Evolutionary conservation across 2,797 vertebrate genomes (phyloP).

Genomic region (Macropodus opercularis): DNA sequence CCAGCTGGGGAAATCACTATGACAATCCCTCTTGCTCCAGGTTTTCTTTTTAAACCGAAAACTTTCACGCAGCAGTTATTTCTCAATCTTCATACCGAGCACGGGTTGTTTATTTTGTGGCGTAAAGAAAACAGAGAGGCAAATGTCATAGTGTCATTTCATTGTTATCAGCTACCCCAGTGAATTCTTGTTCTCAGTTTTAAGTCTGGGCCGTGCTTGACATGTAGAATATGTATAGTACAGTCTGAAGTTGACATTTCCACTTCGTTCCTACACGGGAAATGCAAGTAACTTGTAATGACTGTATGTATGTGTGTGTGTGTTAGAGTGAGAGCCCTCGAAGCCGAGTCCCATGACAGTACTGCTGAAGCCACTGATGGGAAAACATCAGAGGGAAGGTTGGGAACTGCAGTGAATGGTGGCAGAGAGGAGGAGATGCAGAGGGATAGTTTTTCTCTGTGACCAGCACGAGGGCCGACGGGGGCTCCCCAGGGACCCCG

Average conservation of each 20-base stretch:
- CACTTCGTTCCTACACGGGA: slow-evolving; percentile 8
- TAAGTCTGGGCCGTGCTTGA: slow-evolving; percentile 11
- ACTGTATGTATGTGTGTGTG: neutral
- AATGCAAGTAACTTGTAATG: slow-evolving; percentile 22
- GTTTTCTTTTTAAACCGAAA: slow-evolving; percentile 43
- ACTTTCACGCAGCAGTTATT: slow-evolving; percentile 29
- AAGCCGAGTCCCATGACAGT: slow-evolving; percentile 18
- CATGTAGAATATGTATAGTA: neutral
- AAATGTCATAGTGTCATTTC: slow-evolving; percentile 12
- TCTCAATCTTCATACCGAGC: slow-evolving; percentile 12
- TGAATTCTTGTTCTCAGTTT: slow-evolving; percentile 29
- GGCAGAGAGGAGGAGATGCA: slow-evolving; percentile 20
- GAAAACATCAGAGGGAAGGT: slow-evolving; percentile 40
- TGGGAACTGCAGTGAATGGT: slow-evolving; percentile 25
- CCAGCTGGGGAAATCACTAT: slow-evolving; percentile 52
- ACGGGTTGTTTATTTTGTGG: slow-evolving; percentile 35
- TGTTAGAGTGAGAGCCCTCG: slow-evolving; percentile 1
- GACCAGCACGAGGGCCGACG: neutral
- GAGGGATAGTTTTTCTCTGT: slow-evolving; percentile 28
- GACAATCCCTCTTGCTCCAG: slow-evolving; percentile 29
- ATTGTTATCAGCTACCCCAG: slow-evolving; percentile 1
- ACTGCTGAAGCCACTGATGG: slow-evolving; percentile 30
- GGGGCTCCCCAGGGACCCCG: neutral
- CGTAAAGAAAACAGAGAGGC: slow-evolving; percentile 28
- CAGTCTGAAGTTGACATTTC: slow-evolving; percentile 41